These are phyloP conservation scores for Chaetops frenatus DNA, from an alignment of 2,113 vertebrate species.

Conservation along the genomic window DNA sequence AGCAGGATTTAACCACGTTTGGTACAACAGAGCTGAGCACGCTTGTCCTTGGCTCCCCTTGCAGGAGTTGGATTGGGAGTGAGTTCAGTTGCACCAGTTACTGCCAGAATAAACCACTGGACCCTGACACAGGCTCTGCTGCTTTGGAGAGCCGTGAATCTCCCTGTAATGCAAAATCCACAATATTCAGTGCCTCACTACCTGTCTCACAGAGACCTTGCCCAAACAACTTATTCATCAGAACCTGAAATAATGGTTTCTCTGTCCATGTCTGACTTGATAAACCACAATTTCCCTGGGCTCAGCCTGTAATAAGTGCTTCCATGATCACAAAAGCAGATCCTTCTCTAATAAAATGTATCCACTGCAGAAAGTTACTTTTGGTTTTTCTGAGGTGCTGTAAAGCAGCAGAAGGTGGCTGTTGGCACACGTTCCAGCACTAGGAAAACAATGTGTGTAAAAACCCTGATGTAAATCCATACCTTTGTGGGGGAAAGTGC, in stretches of 20 bases:
- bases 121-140: not conserved
- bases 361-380: not conserved
- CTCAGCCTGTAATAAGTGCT: not conserved
- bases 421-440: not conserved
- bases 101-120: not conserved
- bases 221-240: not conserved
- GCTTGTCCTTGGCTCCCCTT: not conserved
- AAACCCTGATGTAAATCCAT: constrained; percentile 11
- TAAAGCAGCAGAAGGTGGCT: not conserved
- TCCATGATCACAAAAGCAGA: constrained; percentile 3
- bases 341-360: not conserved
- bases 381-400: not conserved
- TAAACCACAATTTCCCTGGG: not conserved
- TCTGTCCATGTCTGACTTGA: not conserved
- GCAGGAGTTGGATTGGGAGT: not conserved
- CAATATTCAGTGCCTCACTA: not conserved
- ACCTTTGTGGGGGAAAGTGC: not conserved
- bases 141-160: not conserved
- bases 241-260: not conserved
- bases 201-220: not conserved
- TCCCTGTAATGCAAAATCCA: not conserved
- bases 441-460: not conserved
- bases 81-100: not conserved
- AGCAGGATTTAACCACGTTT: not conserved
- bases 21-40: not conserved